phyloP scores from a whole-genome alignment of 2,888 invertebrate genomes.

The Noctua janthe region DNA sequence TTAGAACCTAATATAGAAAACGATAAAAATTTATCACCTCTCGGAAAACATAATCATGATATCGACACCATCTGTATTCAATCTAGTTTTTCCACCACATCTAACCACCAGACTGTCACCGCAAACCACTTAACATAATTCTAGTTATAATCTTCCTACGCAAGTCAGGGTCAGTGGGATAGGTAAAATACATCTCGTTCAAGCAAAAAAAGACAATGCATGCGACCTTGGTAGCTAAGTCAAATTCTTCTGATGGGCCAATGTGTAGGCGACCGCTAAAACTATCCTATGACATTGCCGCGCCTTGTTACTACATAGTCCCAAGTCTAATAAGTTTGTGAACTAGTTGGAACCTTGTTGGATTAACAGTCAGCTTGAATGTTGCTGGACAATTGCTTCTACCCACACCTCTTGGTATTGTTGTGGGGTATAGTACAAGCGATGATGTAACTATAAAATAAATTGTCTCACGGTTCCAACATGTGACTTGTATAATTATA shows the following conservation, averaged over 20 bases:
- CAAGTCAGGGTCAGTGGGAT: constrained; percentile 78
- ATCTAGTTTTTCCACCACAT: constrained; percentile 37
- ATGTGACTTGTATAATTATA: constrained; percentile 65
- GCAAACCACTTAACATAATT: constrained; percentile 68
- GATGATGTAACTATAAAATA: constrained; percentile 69
- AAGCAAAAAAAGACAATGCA: constrained; percentile 87
- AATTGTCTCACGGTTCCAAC: constrained; percentile 63
- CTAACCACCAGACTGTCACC: constrained; percentile 48
- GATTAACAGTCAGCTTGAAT: constrained; percentile 74
- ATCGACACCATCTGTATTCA: constrained; percentile 36
- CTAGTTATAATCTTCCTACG: constrained; percentile 67
- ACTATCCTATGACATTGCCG: constrained; percentile 89
- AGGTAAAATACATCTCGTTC: constrained; percentile 74
- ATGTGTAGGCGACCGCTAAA: constrained; percentile 89
- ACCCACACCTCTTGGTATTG: constrained; percentile 82
- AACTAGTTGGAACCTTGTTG: constrained; percentile 80
- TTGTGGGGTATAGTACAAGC: constrained; percentile 69
- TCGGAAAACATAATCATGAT: constrained; percentile 20
- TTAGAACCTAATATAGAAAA: not conserved
- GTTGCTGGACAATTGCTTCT: constrained; percentile 88
- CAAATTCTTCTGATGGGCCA: constrained; percentile 88
- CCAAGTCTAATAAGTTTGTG: constrained; percentile 63
- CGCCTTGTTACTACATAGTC: constrained; percentile 77
- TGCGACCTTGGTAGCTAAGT: constrained; percentile 87
- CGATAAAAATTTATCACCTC: not conserved